Conservation (phyloP, 2,888 invertebrate genomes). For the Morpho helenor region DNA sequence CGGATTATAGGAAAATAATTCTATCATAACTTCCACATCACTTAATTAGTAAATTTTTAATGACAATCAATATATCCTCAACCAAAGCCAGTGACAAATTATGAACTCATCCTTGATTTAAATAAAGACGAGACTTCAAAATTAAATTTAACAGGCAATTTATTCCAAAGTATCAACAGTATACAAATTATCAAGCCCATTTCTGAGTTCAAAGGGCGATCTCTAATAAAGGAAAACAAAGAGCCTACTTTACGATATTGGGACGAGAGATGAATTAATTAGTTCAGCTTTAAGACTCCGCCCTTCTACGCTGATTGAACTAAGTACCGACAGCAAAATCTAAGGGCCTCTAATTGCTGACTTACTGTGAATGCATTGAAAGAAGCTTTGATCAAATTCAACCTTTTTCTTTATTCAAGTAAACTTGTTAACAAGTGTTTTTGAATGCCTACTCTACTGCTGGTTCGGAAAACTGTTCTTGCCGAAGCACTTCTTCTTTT, state of each 20-base stretch:
- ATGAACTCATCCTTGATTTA: neutral
- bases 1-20: too few species aligned
- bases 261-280: conserved; percentile 28
- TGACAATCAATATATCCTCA: too few species aligned
- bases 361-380: neutral
- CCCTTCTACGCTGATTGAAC: conserved; percentile 13
- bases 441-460: too few species aligned
- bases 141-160: conserved; percentile 8
- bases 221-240: conserved; percentile 30
- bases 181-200: conserved; percentile 11
- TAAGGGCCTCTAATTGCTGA: neutral
- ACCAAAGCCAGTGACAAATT: neutral
- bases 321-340: neutral
- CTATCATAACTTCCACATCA: too few species aligned
- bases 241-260: conserved; percentile 21
- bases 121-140: neutral
- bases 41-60: too few species aligned
- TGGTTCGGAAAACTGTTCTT: too few species aligned
- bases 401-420: neutral
- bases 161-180: conserved; percentile 13
- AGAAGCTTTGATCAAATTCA: neutral
- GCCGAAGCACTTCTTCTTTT: too few species aligned
- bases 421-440: too few species aligned
- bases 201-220: conserved; percentile 18
- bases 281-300: conserved; percentile 16